Base-by-base conservation (phyloP, 2,888 invertebrate species). In the Drosophila birchii region DNA sequence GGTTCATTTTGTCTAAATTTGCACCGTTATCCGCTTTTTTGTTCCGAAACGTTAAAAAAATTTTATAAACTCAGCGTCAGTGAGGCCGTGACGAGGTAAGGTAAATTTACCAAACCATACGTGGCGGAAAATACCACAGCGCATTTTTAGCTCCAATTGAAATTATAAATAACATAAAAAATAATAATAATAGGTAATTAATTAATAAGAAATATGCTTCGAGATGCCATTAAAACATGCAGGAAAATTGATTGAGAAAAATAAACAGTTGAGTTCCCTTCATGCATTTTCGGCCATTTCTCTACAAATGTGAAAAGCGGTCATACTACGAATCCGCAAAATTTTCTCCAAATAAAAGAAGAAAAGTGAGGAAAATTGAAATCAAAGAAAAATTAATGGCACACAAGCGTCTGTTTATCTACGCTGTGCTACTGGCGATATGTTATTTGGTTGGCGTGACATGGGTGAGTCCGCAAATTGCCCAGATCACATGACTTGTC, bases 401-500 rank as follows among this genome's bases (percentile, higher is more conserved):
- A 80, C 80, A 91, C 60, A 90, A 83, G 76, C 85, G 86, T 44
- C 62, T 85, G 53, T 76, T 89, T 32, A 68, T 86, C 29, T 90
- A 86, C 73, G 79, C 88, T 75, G 59, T 77, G 73, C 69, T 90
- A 59, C 43, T 91, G 68, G 89, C 82, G 78, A 86, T 80, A 90
- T 91, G 90, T 84, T 91, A 79, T 82, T 88, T 90, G 76, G 59
- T 90, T 89, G 86, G 90, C 85, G 90, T 78, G 87, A 89, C 91
- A 81, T 90, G 90, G 91, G 91, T 91, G 78, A 84, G 81, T 47
- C 1, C 8, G 0, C 4, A 26, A 56, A 44, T 61, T 32, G 53
- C 39, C 32, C 45, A 38, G 11, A 43, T 58, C 34, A 51, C 51
- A 56, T 43, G 38, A 67, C 57, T 69, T 51, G 39, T 55, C 36